Evolutionary conservation across 2,797 vertebrate genomes (phyloP).

Genomic region (Carcharodon carcharias): DNA sequence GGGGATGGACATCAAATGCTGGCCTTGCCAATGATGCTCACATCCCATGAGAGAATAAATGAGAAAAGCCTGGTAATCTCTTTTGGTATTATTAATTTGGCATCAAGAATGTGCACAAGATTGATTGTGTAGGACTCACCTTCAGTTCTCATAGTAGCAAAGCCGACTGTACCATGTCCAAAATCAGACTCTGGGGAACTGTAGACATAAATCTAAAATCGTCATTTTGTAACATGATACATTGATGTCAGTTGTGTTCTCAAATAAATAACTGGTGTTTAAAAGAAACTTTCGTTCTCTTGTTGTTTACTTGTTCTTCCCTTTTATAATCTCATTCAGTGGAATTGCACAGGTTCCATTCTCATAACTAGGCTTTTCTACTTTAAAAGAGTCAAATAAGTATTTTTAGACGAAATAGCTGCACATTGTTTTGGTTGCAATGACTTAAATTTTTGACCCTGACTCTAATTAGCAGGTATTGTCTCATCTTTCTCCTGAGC

Average conservation of each 20-base stretch:
- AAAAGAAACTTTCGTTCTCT: background rate
- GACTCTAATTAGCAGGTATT: background rate
- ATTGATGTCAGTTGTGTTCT: background rate
- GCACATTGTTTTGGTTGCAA: background rate
- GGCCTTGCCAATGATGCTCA: too few relatives aligned
- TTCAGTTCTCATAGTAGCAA: background rate
- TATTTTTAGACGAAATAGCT: background rate
- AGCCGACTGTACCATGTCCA: background rate
- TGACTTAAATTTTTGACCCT: background rate
- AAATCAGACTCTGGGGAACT: background rate
- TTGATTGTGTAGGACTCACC: background rate
- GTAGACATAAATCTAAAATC: background rate
- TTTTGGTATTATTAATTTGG: background rate
- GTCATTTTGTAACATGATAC: background rate
- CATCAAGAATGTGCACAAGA: background rate
- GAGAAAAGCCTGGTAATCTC: background rate
- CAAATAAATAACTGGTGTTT: background rate
- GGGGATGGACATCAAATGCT: too few relatives aligned
- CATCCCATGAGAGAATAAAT: background rate
- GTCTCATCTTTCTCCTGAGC: background rate
- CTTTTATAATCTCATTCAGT: background rate
- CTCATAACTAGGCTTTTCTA: background rate
- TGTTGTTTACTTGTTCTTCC: background rate
- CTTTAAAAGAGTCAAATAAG: background rate
- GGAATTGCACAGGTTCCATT: background rate